Percentiles rank a stretch among this genome's conserved stretches.
Conservation (phyloP, 2,113 vertebrate genomes). For the Psittacara wagleri region DNA sequence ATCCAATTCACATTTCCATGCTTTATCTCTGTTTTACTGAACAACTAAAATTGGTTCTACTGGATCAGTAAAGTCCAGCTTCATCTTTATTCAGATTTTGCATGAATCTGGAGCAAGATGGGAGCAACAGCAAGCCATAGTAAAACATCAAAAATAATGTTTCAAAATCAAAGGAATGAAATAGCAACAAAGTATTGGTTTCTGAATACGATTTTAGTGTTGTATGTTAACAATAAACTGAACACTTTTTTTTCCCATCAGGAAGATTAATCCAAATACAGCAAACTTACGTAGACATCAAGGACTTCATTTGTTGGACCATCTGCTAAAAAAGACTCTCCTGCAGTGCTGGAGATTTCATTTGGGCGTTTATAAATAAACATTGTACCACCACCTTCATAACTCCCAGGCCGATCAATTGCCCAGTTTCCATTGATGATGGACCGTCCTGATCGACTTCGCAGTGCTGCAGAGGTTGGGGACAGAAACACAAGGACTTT, state of each 20-base stretch:
- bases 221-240: background rate
- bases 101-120: background rate
- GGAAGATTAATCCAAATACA: background rate
- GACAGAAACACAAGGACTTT: background rate
- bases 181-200: background rate
- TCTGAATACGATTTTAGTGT: background rate
- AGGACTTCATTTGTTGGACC: slow-evolving; percentile 94
- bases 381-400: slow-evolving; percentile 92
- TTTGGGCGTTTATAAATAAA: slow-evolving; percentile 95
- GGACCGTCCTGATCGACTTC: slow-evolving; percentile 88
- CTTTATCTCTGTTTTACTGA: slow-evolving; percentile 49
- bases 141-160: background rate
- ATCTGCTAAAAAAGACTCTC: slow-evolving; percentile 92
- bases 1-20: background rate
- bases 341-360: slow-evolving; percentile 92
- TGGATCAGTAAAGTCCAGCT: slow-evolving; percentile 13
- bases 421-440: slow-evolving; percentile 98
- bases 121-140: background rate
- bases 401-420: slow-evolving; percentile 92
- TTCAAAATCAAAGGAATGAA: background rate
- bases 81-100: slow-evolving; percentile 17
- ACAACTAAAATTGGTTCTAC: slow-evolving; percentile 37
- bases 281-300: slow-evolving; percentile 90
- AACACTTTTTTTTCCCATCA: background rate
- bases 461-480: slow-evolving; percentile 76